Conservation (phyloP, 2,113 vertebrate genomes). For the Ptilorrhoa leucosticta region DNA sequence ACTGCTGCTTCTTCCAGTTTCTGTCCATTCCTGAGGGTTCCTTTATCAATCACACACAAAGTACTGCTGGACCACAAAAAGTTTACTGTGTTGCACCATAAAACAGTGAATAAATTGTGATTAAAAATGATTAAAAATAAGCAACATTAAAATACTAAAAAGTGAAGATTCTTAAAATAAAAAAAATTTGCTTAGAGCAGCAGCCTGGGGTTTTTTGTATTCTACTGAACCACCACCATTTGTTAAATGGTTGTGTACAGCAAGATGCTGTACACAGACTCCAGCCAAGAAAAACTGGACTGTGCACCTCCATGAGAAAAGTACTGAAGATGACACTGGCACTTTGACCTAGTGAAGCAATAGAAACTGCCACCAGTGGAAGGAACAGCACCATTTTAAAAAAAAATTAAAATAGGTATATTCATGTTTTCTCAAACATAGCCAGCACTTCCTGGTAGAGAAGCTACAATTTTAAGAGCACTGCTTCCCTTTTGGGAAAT, state of each 20-base stretch:
- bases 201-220: background rate
- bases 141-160: background rate
- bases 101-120: background rate
- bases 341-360: background rate
- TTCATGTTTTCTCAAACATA: background rate
- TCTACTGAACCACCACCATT: background rate
- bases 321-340: background rate
- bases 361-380: background rate
- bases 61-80: background rate
- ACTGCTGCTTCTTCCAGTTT: background rate
- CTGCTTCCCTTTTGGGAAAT: background rate
- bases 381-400: background rate
- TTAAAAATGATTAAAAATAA: background rate
- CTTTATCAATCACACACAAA: background rate
- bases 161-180: background rate
- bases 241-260: background rate
- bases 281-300: background rate
- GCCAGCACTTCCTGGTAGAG: background rate
- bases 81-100: background rate
- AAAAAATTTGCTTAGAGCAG: background rate
- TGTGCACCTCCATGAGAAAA: background rate
- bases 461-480: background rate
- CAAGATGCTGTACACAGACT: background rate
- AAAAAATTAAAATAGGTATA: no score
- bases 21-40: background rate